These are phyloP conservation scores for Ophion obscuratus DNA, from an alignment of 2,888 invertebrate genomes.

Conservation along the genomic window DNA sequence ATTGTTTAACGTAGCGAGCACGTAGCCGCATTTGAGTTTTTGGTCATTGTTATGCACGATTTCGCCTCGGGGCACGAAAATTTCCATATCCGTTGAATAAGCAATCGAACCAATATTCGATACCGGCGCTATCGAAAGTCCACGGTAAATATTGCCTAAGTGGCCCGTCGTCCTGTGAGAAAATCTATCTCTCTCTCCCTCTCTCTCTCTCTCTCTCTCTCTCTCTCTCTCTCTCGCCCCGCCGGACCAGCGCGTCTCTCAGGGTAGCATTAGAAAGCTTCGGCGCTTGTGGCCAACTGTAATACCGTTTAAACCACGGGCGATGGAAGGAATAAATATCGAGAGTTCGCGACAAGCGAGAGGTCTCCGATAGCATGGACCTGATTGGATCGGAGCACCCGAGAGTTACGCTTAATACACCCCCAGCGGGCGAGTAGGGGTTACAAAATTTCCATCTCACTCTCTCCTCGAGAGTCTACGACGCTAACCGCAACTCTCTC, in stretches of 20 bases:
- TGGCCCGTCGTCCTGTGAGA: slow-evolving; percentile 58
- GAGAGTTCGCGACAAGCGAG: slow-evolving; percentile 62
- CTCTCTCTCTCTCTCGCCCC: slow-evolving; percentile 3
- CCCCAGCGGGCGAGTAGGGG: slow-evolving; percentile 24
- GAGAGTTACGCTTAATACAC: slow-evolving; percentile 70
- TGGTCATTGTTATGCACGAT: slow-evolving; percentile 44
- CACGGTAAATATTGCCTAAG: slow-evolving; percentile 69
- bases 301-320: slow-evolving; percentile 73
- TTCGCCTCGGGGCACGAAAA: slow-evolving; percentile 13
- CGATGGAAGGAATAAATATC: slow-evolving; percentile 78
- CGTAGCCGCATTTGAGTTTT: slow-evolving; percentile 17
- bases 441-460: slow-evolving; percentile 36
- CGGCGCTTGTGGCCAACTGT: slow-evolving; percentile 66
- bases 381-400: slow-evolving; percentile 69
- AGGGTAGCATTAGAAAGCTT: slow-evolving; percentile 73
- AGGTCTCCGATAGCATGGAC: slow-evolving; percentile 48
- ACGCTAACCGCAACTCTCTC: slow-evolving; percentile 65
- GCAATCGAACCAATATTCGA: slow-evolving; percentile 63
- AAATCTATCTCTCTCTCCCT: slow-evolving; percentile 12
- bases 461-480: slow-evolving; percentile 36
- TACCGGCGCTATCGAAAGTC: slow-evolving; percentile 62
- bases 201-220: background rate
- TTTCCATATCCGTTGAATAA: slow-evolving; percentile 68
- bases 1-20: slow-evolving; percentile 43
- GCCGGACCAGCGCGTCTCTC: background rate